Percentiles rank a stretch among this genome's conserved stretches.
Conservation (phyloP, 2,113 vertebrate species). For the Anarhynchus alexandrinus region DNA sequence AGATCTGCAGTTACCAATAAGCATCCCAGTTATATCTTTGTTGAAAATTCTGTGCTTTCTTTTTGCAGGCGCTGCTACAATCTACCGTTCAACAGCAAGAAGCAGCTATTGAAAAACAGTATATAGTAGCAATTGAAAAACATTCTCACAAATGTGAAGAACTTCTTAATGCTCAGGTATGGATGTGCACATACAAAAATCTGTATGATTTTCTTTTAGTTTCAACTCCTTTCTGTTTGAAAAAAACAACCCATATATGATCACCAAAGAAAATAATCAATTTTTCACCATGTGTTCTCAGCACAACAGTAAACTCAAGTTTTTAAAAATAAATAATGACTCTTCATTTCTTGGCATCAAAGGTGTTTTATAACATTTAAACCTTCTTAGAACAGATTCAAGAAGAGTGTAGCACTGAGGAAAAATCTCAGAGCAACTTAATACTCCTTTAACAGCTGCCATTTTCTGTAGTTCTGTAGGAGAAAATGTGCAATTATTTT, state of each 20-base stretch:
- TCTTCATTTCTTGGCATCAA: not conserved
- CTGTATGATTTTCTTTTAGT: not conserved
- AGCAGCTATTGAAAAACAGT: conserved; percentile 74
- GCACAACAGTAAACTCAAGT: not conserved
- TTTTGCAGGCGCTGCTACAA: conserved; percentile 74
- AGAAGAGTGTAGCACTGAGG: not conserved
- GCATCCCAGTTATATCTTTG: not conserved
- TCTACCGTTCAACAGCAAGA: conserved; percentile 74
- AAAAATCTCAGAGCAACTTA: not conserved
- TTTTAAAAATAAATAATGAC: not conserved
- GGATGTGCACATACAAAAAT: not conserved
- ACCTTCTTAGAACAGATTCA: not conserved
- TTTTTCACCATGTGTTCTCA: not conserved
- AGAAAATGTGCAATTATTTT: not conserved
- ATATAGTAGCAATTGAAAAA: conserved; percentile 73
- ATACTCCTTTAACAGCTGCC: not conserved
- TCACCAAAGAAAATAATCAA: not conserved
- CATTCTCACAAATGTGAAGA: conserved; percentile 78
- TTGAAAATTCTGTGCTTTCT: conserved; percentile 8
- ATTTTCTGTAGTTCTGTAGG: not conserved
- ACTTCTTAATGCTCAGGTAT: conserved; percentile 77
- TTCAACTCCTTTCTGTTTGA: not conserved
- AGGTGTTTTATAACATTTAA: not conserved
- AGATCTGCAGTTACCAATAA: not conserved
- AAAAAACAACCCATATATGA: not conserved